phyloP scores from a whole-genome alignment of 2,113 vertebrate genomes.

The Podarcis muralis region DNA sequence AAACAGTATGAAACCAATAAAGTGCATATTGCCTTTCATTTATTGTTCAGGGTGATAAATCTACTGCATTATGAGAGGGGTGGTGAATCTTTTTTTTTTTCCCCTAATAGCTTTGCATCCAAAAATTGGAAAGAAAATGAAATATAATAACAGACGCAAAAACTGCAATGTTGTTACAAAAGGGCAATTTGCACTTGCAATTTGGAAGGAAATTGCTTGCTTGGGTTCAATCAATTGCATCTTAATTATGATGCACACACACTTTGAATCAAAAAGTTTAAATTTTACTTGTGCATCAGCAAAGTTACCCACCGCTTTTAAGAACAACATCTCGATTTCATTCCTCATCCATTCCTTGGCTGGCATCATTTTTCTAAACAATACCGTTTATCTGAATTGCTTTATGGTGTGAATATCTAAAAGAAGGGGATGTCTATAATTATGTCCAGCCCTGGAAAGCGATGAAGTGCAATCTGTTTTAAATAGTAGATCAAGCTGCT shows the following conservation, averaged over 20 bases:
- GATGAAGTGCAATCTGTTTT: background rate
- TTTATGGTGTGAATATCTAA: background rate
- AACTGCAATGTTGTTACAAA: conserved; percentile 11
- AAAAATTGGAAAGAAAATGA: background rate
- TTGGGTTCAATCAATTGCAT: background rate
- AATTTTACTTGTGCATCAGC: conserved; percentile 5
- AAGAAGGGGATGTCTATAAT: background rate
- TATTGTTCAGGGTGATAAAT: conserved; percentile 15
- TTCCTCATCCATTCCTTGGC: background rate
- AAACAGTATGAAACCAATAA: conserved; percentile 6
- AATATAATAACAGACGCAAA: conserved; percentile 10
- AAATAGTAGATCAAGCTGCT: background rate
- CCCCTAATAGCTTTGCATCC: background rate
- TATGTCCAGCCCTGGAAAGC: background rate
- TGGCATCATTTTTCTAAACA: background rate
- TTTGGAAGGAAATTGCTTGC: conserved; percentile 11
- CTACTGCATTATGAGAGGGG: background rate
- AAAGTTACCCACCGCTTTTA: conserved; percentile 1
- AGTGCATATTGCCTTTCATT: conserved; percentile 1
- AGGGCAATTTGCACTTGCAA: conserved; percentile 1
- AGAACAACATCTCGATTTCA: background rate
- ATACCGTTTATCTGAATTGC: background rate
- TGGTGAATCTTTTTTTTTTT: background rate
- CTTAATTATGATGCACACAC: background rate
- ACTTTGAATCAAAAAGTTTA: conserved; percentile 3